Conservation (phyloP, 2,888 invertebrate genomes). For the Pristionchus maxplancki region DNA sequence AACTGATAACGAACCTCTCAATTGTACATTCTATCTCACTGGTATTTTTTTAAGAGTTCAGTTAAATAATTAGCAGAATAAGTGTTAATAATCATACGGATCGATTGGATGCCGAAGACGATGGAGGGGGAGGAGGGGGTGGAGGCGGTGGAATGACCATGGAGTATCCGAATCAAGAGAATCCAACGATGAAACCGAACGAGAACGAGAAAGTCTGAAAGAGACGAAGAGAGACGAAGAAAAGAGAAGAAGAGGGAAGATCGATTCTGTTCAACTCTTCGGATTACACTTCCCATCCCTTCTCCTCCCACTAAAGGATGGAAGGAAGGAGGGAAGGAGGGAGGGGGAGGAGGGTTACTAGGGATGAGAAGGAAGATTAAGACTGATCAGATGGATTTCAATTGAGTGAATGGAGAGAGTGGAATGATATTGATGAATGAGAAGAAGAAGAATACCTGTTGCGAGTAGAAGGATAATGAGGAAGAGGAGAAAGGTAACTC, state of each 20-base stretch:
- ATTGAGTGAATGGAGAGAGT: not conserved
- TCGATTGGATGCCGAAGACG: conserved; percentile 47
- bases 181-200: conserved; percentile 51
- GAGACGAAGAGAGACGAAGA: not conserved
- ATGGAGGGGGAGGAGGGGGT: conserved; percentile 77
- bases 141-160: conserved; percentile 71
- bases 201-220: conserved; percentile 46
- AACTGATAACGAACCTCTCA: not conserved
- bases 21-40: not conserved
- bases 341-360: not conserved
- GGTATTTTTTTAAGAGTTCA: no score
- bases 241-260: conserved; percentile 15
- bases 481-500: conserved; percentile 73
- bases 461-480: conserved; percentile 70
- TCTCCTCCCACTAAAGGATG: conserved; percentile 7
- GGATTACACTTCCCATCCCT: conserved; percentile 1
- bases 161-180: conserved; percentile 37
- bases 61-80: no score
- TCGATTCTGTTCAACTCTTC: conserved; percentile 8
- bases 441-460: no score
- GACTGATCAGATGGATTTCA: no score
- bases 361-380: conserved; percentile 7
- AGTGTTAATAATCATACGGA: not conserved
- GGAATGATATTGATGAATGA: not conserved
- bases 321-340: not conserved